A percentile compares a stretch with the other conserved stretches of the same genome.
Evolutionary conservation across 2,888 invertebrate genomes (phyloP).

Genomic region (Ommatoiulus sabulosus): DNA sequence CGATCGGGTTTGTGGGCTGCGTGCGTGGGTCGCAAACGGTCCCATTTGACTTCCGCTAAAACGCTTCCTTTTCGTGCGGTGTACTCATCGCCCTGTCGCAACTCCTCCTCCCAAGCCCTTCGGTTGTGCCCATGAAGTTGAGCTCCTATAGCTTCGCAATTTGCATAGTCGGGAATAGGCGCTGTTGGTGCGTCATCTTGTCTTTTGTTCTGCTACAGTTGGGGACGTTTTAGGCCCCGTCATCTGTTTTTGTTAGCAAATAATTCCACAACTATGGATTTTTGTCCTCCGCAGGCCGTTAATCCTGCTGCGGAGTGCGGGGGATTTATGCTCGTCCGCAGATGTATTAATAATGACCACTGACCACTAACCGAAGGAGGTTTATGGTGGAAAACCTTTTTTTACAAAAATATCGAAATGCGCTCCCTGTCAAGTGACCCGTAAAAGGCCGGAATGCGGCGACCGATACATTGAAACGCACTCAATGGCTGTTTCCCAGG

Average conservation of each 20-base stretch:
- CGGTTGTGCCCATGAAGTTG: too few species aligned
- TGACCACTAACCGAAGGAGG: too few species aligned
- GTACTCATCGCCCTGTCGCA: background rate
- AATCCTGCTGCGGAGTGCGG: too few species aligned
- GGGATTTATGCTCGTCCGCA: too few species aligned
- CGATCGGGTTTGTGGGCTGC: background rate
- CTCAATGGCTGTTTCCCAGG: background rate
- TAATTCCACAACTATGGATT: background rate
- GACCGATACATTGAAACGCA: constrained; percentile 19
- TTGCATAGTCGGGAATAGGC: background rate
- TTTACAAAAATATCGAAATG: too few species aligned
- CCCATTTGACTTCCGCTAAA: too few species aligned
- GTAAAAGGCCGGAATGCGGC: background rate
- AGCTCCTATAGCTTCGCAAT: too few species aligned
- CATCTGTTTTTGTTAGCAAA: background rate
- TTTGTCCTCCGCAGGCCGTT: too few species aligned
- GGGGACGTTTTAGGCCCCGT: background rate
- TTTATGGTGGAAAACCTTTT: background rate
- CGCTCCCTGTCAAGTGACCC: background rate
- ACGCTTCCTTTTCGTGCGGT: too few species aligned
- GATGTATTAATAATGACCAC: too few species aligned
- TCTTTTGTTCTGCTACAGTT: background rate
- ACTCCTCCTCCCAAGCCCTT: background rate
- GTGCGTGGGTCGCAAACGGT: background rate
- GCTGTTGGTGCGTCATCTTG: background rate